These are phyloP conservation scores for Protonemura montana DNA, from an alignment of 2,888 invertebrate species.

Conservation along the genomic window DNA sequence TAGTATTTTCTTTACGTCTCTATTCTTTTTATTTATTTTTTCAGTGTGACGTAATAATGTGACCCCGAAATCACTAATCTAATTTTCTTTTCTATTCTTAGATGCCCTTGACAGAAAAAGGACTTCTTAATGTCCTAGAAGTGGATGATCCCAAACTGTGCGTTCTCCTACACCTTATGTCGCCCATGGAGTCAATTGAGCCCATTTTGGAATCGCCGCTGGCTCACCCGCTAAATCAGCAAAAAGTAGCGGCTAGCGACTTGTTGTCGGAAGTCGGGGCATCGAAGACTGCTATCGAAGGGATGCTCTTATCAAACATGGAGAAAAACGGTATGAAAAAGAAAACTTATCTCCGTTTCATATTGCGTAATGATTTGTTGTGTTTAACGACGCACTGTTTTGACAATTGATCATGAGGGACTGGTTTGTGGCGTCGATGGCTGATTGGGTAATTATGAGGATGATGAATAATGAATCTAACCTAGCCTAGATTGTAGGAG, in stretches of 20 bases:
- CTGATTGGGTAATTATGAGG: no score
- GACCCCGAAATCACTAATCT: no score
- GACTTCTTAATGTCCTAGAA: conserved; percentile 77
- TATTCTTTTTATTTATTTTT: no score
- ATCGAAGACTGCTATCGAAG: conserved; percentile 78
- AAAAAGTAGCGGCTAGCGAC: conserved; percentile 79
- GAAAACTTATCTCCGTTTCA: no score
- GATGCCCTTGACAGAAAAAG: conserved; percentile 68
- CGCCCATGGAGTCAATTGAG: conserved; percentile 84
- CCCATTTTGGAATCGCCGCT: conserved; percentile 86
- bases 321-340: conserved; percentile 73
- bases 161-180: conserved; percentile 88
- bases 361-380: no score
- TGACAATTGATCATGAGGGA: no score
- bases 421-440: no score
- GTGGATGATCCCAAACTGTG: conserved; percentile 90
- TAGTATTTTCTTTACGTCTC: no score
- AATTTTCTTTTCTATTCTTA: conserved; percentile 57
- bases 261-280: conserved; percentile 76
- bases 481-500: no score
- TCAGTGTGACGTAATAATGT: no score
- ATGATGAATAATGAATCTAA: no score
- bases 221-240: conserved; percentile 79
- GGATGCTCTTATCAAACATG: conserved; percentile 89
- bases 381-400: no score